A percentile compares a stretch with the other conserved stretches of the same genome.
phyloP scores from a whole-genome alignment of 1,140 invertebrate species.

The Drosophila lowei region DNA sequence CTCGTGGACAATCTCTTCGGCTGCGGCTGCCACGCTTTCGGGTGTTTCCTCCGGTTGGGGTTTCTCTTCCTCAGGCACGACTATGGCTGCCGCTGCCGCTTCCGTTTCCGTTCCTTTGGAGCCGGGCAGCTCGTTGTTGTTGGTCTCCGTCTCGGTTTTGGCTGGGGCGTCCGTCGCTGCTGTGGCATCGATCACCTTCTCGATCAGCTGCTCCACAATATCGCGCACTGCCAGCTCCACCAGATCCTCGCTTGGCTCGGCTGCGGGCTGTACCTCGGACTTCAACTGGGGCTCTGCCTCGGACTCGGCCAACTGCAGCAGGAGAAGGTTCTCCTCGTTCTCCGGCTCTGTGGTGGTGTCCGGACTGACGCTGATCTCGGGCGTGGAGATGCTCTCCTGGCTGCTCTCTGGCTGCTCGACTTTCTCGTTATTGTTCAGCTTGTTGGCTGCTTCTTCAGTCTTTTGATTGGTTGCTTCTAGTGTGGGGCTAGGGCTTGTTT shows the following conservation, averaged over 20 bases:
- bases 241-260: conserved; percentile 34
- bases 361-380: conserved; percentile 6
- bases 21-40: conserved; percentile 46
- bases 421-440: conserved; percentile 75
- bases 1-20: conserved; percentile 68
- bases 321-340: conserved; percentile 12
- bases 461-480: conserved; percentile 71
- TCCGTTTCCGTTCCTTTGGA: conserved; percentile 24
- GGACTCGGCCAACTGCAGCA: conserved; percentile 19
- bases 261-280: not conserved
- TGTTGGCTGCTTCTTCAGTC: conserved; percentile 74
- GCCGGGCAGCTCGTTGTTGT: conserved; percentile 61
- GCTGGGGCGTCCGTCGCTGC: conserved; percentile 21
- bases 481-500: conserved; percentile 12
- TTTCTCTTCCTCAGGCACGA: not conserved
- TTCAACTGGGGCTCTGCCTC: not conserved
- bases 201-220: conserved; percentile 77
- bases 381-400: not conserved
- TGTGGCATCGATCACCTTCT: conserved; percentile 71
- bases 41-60: not conserved
- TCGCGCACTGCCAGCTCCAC: conserved; percentile 65
- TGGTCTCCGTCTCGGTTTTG: conserved; percentile 56
- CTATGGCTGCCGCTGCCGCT: no score
- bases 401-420: conserved; percentile 14
- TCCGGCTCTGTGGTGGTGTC: conserved; percentile 12